Evolutionary conservation across 2,797 vertebrate species (phyloP).

Genomic region (Microctenopoma steveboyesi): DNA sequence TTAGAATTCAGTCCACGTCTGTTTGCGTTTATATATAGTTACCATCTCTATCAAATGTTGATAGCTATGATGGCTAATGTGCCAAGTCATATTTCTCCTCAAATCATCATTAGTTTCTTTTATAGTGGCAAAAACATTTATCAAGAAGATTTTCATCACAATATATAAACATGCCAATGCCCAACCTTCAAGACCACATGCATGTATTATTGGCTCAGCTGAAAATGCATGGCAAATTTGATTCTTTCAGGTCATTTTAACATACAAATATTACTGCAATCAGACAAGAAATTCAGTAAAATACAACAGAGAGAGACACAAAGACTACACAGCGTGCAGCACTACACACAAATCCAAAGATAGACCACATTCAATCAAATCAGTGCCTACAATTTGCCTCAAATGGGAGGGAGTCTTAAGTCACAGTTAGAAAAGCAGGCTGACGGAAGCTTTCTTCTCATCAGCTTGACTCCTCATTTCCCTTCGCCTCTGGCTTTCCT

Average conservation of each 20-base stretch:
- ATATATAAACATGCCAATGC: slow-evolving; percentile 30
- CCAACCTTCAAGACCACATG: slow-evolving; percentile 3
- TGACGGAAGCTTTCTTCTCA: slow-evolving; percentile 36
- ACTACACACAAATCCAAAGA: slow-evolving; percentile 11
- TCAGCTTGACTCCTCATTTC: slow-evolving; percentile 28
- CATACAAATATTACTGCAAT: neutral
- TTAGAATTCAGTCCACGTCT: slow-evolving; percentile 37
- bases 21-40: slow-evolving; percentile 28
- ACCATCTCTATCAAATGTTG: slow-evolving; percentile 28
- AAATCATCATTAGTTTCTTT: slow-evolving; percentile 44
- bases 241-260: neutral
- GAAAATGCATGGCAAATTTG: neutral
- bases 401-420: slow-evolving; percentile 36
- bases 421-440: slow-evolving; percentile 52
- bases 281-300: neutral
- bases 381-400: slow-evolving; percentile 34
- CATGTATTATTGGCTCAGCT: neutral
- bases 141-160: slow-evolving; percentile 56
- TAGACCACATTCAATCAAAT: slow-evolving; percentile 48
- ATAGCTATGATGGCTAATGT: slow-evolving; percentile 46
- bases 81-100: slow-evolving; percentile 44
- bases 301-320: slow-evolving; percentile 1
- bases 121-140: slow-evolving; percentile 49
- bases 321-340: slow-evolving; percentile 11
- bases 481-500: slow-evolving; percentile 21